Conservation (phyloP, 2,113 vertebrate genomes). For the Apeltes quadracus region DNA sequence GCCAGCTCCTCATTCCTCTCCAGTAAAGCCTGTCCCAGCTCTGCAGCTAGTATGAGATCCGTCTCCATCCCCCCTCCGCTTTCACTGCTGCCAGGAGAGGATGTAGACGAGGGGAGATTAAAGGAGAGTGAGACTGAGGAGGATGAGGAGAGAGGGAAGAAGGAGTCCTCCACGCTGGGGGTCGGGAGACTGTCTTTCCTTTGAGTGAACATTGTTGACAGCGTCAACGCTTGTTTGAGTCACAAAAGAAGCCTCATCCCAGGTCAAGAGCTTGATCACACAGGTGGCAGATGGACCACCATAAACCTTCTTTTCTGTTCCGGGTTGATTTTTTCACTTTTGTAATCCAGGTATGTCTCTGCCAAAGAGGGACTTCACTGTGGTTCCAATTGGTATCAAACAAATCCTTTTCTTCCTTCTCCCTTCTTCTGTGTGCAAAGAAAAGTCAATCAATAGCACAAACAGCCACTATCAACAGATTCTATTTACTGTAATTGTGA, state of each 20-base stretch:
- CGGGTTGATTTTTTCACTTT: constrained; percentile 9
- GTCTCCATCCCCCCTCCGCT: constrained; percentile 73
- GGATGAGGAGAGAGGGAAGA: constrained; percentile 80
- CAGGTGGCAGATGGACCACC: neutral
- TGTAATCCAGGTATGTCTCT: constrained; percentile 20
- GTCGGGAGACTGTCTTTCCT: constrained; percentile 76
- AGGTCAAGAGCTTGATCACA: constrained; percentile 5
- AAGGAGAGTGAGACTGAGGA: constrained; percentile 70
- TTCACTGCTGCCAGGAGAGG: constrained; percentile 48
- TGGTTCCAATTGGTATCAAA: neutral
- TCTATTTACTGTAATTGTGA: neutral
- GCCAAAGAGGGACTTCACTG: constrained; percentile 4
- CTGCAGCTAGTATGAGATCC: constrained; percentile 83
- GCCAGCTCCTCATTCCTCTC: constrained; percentile 83
- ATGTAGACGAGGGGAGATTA: constrained; percentile 42
- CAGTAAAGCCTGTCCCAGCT: constrained; percentile 81
- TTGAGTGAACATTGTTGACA: constrained; percentile 68
- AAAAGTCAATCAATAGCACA: constrained; percentile 18
- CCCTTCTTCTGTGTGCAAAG: constrained; percentile 27
- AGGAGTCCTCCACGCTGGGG: constrained; percentile 81
- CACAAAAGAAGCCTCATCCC: constrained; percentile 29
- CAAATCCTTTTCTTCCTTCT: constrained; percentile 4
- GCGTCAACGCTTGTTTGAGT: constrained; percentile 1
- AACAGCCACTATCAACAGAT: constrained; percentile 1
- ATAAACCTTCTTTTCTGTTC: neutral